phyloP scores from a whole-genome alignment of 2,797 vertebrate species.

The Pithecia hirsuta region DNA sequence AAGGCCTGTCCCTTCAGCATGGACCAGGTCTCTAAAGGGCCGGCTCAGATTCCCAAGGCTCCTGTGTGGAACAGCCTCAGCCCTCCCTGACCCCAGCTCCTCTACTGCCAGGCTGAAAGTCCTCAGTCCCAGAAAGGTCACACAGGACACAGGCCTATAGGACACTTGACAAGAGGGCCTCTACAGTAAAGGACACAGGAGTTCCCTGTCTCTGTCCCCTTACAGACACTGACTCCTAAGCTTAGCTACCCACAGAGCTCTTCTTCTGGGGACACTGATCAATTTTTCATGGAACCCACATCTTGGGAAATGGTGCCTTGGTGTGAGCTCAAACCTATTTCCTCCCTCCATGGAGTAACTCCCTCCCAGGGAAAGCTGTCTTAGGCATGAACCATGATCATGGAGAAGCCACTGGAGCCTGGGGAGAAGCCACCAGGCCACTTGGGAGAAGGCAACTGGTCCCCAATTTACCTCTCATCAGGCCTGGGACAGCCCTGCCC shows the following conservation, averaged over 20 bases:
- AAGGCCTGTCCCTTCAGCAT: neutral
- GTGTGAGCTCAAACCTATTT: neutral
- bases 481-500: conserved; percentile 83
- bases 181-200: fast-evolving
- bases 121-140: neutral
- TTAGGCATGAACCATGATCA: neutral
- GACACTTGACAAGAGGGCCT: neutral
- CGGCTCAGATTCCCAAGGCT: neutral
- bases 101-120: neutral
- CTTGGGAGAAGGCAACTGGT: neutral
- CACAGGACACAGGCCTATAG: neutral
- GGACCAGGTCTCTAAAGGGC: neutral
- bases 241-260: neutral
- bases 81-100: neutral
- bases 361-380: neutral
- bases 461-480: conserved; percentile 57
- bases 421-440: neutral
- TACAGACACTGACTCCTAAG: neutral
- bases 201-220: fast-evolving
- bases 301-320: neutral
- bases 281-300: neutral
- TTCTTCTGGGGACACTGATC: neutral
- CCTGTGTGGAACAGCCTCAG: neutral
- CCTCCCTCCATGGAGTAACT: neutral
- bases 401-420: neutral